Base-by-base conservation (phyloP, 2,797 vertebrate genomes). In the Ptychobarbus kaznakovi region DNA sequence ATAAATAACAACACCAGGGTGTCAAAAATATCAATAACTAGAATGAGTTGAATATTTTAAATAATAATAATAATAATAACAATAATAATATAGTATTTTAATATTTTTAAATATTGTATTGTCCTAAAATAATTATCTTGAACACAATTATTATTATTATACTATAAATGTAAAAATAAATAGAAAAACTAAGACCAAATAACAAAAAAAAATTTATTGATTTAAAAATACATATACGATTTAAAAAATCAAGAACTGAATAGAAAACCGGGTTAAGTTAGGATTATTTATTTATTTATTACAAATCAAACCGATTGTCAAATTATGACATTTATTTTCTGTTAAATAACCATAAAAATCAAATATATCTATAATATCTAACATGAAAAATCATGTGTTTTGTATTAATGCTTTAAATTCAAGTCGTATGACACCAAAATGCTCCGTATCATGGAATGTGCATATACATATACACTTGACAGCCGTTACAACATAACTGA, bases 401-500 rank as follows among this genome's bases (percentile, higher is more conserved):
- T 66, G 32, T 9, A 1, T 66, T 35, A 35, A 18, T 35, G 8
- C 7, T 66, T 66, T 66, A 76, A 76, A 77, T 9, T 6, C 2
- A 61, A 28, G 38, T 61, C 0, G 0, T 38, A 6, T 18, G 69
- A 38, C 7, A 18, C 11, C 44, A 16, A 49, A 80, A 68, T 66
- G 63, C 46, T n/a, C 79, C 28, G 38, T 51, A n/a, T 46, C 25
- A 12, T 61, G 68, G 38, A 44, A 78, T 78, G 35, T 18, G 53
- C 76, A 42, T 63, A 18, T 42, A 38, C 8, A 40, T 38, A 61
- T 51, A n/a, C 20, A 51, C 65, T 35, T 66, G 78, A 44, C 56
- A 78, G 53, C 28, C 22, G 1, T 80, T 68, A 68, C 20, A 80
- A n/a, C 42, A 68, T 49, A 35, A 80, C 38, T 46, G 51, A 44